phyloP scores from a whole-genome alignment of 2,113 vertebrate genomes.

The Bubo blakistoni region DNA sequence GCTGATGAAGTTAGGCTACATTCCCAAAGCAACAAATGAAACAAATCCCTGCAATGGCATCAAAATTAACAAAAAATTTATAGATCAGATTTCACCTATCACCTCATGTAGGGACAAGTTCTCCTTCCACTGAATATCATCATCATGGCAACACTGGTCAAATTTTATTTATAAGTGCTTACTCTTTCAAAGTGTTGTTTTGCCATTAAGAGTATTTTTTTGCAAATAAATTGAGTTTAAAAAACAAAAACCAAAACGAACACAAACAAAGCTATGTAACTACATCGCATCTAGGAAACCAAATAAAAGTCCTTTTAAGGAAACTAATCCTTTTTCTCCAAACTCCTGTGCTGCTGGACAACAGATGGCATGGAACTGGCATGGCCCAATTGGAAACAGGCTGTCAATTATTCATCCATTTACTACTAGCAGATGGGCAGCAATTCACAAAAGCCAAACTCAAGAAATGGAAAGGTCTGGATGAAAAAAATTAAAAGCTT shows the following conservation, averaged over 20 bases:
- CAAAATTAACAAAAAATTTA: neutral
- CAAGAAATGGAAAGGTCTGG: conserved; percentile 60
- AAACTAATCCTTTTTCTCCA: conserved; percentile 33
- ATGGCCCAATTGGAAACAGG: conserved; percentile 28
- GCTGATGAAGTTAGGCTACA: neutral
- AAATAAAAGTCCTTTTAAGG: conserved; percentile 39
- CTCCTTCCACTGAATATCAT: neutral
- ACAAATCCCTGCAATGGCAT: neutral
- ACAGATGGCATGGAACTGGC: conserved; percentile 68
- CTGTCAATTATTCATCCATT: conserved; percentile 61
- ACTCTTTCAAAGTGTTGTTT: neutral
- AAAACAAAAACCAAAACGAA: neutral
- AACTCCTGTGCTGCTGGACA: conserved; percentile 22
- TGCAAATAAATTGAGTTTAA: neutral
- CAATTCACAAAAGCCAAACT: conserved; percentile 59
- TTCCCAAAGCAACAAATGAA: neutral
- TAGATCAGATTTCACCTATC: neutral
- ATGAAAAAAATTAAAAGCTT: conserved; percentile 55
- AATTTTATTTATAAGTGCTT: neutral
- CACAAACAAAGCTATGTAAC: neutral
- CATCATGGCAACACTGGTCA: neutral
- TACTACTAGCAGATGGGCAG: conserved; percentile 72
- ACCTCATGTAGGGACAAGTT: neutral
- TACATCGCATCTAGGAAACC: neutral
- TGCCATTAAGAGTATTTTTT: neutral